These are phyloP conservation scores for Serranus cabrilla DNA, from an alignment of 2,797 vertebrate genomes.

Conservation along the genomic window DNA sequence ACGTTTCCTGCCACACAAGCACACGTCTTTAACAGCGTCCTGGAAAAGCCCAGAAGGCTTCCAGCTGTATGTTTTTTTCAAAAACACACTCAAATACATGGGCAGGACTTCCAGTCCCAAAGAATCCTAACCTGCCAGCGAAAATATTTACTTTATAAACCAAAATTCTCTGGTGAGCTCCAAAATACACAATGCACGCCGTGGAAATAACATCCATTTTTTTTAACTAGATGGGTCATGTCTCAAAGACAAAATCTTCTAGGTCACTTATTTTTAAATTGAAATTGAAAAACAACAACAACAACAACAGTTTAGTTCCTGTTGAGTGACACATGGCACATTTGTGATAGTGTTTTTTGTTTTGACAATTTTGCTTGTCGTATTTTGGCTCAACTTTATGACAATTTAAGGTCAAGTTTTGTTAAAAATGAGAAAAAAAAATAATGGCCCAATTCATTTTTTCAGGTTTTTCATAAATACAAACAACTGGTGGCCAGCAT, in stretches of 20 bases:
- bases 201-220: neutral
- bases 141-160: conserved; percentile 10
- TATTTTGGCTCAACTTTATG: too few species aligned
- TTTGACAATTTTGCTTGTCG: too few species aligned
- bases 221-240: neutral
- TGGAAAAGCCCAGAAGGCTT: conserved; percentile 7
- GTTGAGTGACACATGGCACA: too few species aligned
- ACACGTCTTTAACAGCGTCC: neutral
- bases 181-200: neutral
- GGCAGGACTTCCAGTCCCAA: neutral
- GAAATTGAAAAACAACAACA: too few species aligned
- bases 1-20: conserved; percentile 13
- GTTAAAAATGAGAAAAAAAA: too few species aligned
- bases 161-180: neutral
- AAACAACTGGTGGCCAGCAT: too few species aligned
- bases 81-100: neutral
- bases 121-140: neutral
- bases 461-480: too few species aligned
- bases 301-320: too few species aligned
- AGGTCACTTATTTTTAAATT: neutral
- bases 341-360: too few species aligned
- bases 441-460: too few species aligned
- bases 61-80: conserved; percentile 4
- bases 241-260: neutral
- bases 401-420: too few species aligned